Conservation (phyloP, 2,797 vertebrate genomes). For the Pelodytes ibericus region DNA sequence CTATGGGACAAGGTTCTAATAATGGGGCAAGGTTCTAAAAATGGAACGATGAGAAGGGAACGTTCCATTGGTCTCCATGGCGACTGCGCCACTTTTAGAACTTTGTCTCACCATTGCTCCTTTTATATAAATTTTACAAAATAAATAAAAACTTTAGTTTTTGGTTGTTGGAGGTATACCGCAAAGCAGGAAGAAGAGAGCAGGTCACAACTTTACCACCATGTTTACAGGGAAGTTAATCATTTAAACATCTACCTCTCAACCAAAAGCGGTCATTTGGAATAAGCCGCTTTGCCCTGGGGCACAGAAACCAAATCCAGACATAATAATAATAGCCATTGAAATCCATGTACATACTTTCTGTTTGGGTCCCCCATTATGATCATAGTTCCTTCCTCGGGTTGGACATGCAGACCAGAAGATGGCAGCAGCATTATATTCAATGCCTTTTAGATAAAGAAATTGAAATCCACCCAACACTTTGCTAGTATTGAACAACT, state of each 20-base stretch:
- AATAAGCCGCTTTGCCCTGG: background rate
- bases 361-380: slow-evolving; percentile 46
- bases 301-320: background rate
- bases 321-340: background rate
- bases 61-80: no score
- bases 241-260: background rate
- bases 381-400: slow-evolving; percentile 36
- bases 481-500: background rate
- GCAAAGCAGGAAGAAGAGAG: slow-evolving; percentile 6
- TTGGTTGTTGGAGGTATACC: background rate
- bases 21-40: no score
- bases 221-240: background rate
- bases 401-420: slow-evolving; percentile 46
- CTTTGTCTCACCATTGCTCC: no score
- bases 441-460: slow-evolving; percentile 9
- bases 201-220: background rate
- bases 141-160: no score
- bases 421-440: slow-evolving; percentile 53
- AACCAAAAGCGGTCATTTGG: background rate
- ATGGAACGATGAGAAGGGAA: no score
- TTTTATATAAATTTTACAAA: no score
- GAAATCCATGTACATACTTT: slow-evolving; percentile 53
- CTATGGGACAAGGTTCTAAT: no score
- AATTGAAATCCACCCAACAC: background rate
- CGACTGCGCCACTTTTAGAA: no score